These are phyloP conservation scores for Mirza zaza DNA, from an alignment of 2,113 vertebrate genomes.

Conservation along the genomic window DNA sequence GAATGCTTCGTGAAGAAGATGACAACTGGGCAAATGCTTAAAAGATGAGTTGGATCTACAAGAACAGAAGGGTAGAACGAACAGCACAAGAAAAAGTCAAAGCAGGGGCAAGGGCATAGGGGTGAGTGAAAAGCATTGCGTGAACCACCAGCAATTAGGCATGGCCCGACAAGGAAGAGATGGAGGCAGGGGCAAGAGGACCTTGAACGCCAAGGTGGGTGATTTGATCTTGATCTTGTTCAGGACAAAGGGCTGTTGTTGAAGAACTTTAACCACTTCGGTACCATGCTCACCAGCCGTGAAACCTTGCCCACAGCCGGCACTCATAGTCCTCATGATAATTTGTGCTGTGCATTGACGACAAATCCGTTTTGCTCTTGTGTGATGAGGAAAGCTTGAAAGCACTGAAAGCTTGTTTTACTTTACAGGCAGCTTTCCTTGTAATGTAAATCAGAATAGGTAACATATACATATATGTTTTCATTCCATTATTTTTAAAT, in stretches of 20 bases:
- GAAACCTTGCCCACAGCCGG: too few relatives aligned
- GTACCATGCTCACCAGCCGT: too few relatives aligned
- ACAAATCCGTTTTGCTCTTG: too few relatives aligned
- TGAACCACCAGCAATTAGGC: background rate
- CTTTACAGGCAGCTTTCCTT: too few relatives aligned
- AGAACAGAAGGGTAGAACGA: background rate
- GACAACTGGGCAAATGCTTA: background rate
- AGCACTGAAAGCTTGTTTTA: too few relatives aligned
- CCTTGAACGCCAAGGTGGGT: background rate
- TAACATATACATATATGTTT: too few relatives aligned
- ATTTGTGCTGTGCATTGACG: too few relatives aligned
- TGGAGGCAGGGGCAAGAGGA: background rate
- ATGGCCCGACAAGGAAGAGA: background rate
- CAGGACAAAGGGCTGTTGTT: background rate
- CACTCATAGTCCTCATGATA: too few relatives aligned
- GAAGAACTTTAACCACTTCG: background rate
- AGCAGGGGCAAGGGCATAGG: background rate
- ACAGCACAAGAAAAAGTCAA: background rate
- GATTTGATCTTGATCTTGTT: background rate
- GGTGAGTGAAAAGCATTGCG: background rate
- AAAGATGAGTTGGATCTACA: background rate
- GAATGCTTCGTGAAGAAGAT: background rate
- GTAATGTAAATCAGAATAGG: too few relatives aligned
- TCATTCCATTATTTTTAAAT: too few relatives aligned
- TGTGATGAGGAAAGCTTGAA: too few relatives aligned